phyloP scores from a whole-genome alignment of 2,888 invertebrate species.

The Troides helena region DNA sequence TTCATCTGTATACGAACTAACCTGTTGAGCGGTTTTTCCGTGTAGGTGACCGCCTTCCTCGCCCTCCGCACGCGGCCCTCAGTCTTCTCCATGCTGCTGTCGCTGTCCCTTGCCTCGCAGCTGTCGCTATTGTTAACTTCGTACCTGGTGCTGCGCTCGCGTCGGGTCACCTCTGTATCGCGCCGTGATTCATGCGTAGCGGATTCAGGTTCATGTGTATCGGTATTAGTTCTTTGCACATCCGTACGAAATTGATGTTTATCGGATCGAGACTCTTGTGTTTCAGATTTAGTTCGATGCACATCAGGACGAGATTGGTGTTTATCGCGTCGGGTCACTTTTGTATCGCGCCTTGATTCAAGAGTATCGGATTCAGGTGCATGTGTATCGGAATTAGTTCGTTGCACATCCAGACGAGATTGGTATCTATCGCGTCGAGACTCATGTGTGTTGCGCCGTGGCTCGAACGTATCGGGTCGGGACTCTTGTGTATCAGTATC shows the following conservation, averaged over 20 bases:
- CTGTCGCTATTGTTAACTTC: conserved; percentile 19
- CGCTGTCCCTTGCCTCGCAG: conserved; percentile 33
- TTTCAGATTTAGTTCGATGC: too few relatives aligned
- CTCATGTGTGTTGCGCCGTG: too few relatives aligned
- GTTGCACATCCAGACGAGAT: too few relatives aligned
- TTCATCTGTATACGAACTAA: conserved; percentile 32
- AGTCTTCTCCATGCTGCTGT: conserved; percentile 34
- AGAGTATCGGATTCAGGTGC: conserved; percentile 15
- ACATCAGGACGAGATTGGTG: too few relatives aligned
- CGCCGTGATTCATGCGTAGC: conserved; percentile 27
- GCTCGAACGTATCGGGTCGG: too few relatives aligned
- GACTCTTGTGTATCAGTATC: too few relatives aligned
- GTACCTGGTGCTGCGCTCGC: conserved; percentile 41
- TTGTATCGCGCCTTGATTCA: conserved; percentile 14
- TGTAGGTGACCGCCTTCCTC: conserved; percentile 60
- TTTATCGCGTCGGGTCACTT: conserved; percentile 1
- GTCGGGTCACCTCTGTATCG: conserved; percentile 1
- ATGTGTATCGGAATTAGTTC: too few relatives aligned
- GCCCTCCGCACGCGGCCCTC: conserved; percentile 51
- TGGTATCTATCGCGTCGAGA: too few relatives aligned
- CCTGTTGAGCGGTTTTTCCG: conserved; percentile 70
- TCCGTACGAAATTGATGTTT: too few relatives aligned
- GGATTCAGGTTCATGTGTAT: too few relatives aligned
- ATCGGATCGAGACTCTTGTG: too few relatives aligned
- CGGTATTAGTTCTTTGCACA: too few relatives aligned